Conservation (phyloP, 1,140 invertebrate genomes). For the Macrotrachela quadricornifera region DNA sequence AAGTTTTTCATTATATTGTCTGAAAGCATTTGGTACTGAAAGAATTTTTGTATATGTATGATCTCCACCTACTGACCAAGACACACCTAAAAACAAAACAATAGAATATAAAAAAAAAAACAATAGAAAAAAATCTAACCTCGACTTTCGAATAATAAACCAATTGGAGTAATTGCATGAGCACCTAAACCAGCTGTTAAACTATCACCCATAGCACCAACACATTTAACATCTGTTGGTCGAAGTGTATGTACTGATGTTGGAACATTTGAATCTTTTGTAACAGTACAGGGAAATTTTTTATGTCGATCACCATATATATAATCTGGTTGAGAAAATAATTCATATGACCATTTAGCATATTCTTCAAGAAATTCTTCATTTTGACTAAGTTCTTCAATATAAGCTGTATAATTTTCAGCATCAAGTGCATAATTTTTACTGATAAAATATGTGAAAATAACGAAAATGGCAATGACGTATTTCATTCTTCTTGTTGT, state of each 20-base stretch:
- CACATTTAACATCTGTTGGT: slow-evolving; percentile 51
- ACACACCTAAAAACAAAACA: background rate
- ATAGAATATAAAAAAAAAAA: background rate
- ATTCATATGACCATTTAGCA: no score
- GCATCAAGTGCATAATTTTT: no score
- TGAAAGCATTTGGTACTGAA: slow-evolving; percentile 14
- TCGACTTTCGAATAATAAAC: background rate
- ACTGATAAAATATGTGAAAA: no score
- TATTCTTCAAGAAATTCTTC: no score
- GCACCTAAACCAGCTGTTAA: slow-evolving; percentile 23
- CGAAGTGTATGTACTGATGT: slow-evolving; percentile 38
- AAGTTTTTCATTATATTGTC: slow-evolving; percentile 22
- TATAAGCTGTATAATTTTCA: no score
- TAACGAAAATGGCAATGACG: no score
- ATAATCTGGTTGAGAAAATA: no score
- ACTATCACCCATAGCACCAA: slow-evolving; percentile 55
- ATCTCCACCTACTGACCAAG: background rate
- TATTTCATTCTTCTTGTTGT: no score
- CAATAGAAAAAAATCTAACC: background rate
- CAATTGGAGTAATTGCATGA: slow-evolving; percentile 2
- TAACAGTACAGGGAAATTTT: no score
- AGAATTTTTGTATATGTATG: background rate
- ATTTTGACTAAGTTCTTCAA: no score
- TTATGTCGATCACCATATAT: no score
- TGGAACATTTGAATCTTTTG: background rate